phyloP scores from a whole-genome alignment of 2,888 invertebrate species.

The Ormyrus nitidulus region DNA sequence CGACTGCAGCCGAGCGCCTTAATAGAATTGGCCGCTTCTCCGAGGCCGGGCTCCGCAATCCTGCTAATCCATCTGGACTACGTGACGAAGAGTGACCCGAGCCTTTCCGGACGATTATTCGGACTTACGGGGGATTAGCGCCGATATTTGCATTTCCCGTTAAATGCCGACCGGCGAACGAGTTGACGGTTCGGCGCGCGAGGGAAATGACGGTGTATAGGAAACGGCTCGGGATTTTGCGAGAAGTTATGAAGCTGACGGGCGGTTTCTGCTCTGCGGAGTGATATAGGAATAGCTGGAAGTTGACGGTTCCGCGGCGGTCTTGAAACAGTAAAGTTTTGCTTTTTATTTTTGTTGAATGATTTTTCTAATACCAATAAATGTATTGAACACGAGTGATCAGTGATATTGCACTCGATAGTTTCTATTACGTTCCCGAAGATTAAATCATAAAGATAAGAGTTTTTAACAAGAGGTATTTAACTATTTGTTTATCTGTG shows the following conservation, averaged over 20 bases:
- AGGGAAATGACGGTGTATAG: too few species aligned
- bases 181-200: too few species aligned
- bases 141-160: conserved; percentile 3
- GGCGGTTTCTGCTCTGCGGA: too few species aligned
- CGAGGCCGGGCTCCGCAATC: neutral
- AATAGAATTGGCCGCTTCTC: conserved; percentile 23
- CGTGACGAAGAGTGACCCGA: neutral
- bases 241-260: too few species aligned
- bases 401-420: too few species aligned
- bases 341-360: neutral
- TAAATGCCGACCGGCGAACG: neutral
- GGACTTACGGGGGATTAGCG: conserved; percentile 6
- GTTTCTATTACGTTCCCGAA: too few species aligned
- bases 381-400: too few species aligned
- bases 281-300: too few species aligned
- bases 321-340: neutral
- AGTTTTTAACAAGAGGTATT: too few species aligned
- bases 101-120: neutral
- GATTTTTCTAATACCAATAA: neutral
- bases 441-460: too few species aligned
- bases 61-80: conserved; percentile 16
- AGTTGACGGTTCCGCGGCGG: neutral
- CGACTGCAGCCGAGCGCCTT: neutral
- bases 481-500: too few species aligned
- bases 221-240: too few species aligned